Percentiles rank a stretch among this genome's conserved stretches.
phyloP scores from a whole-genome alignment of 1,140 invertebrate species.

The Cydia pomonella region DNA sequence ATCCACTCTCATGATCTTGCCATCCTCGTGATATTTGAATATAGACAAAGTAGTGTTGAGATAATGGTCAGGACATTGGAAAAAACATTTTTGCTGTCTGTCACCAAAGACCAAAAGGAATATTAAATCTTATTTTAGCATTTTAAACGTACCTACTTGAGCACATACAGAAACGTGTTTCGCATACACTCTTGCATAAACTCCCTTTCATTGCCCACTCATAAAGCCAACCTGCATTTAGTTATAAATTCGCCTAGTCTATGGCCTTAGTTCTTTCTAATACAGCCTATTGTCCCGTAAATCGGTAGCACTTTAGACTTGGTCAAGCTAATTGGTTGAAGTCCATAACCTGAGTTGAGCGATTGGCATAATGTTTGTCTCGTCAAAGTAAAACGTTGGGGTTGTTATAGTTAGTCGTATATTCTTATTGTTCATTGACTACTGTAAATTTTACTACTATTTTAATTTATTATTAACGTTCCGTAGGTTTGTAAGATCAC shows the following conservation, averaged over 20 bases:
- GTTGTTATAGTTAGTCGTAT: background rate
- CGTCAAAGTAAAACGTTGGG: slow-evolving; percentile 16
- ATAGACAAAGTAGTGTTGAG: background rate
- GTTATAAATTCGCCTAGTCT: background rate
- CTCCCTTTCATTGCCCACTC: background rate
- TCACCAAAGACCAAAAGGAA: no score
- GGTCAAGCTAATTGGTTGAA: slow-evolving; percentile 10
- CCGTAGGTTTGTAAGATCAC: no score
- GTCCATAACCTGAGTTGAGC: slow-evolving; percentile 6
- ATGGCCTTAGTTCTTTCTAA: background rate
- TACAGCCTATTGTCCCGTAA: background rate
- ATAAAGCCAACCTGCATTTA: background rate
- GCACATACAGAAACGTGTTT: slow-evolving; percentile 19
- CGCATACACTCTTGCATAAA: slow-evolving; percentile 17
- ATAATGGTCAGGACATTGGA: background rate
- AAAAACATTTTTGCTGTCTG: background rate
- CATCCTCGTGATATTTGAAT: no score
- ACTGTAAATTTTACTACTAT: no score
- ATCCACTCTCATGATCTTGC: no score
- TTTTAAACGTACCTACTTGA: background rate
- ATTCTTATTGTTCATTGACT: background rate
- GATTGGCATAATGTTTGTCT: slow-evolving; percentile 20
- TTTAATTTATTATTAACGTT: no score
- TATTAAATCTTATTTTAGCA: background rate
- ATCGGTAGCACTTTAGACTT: background rate